Conservation (phyloP, 1,140 invertebrate genomes). For the Schlechtendalia chinensis region DNA sequence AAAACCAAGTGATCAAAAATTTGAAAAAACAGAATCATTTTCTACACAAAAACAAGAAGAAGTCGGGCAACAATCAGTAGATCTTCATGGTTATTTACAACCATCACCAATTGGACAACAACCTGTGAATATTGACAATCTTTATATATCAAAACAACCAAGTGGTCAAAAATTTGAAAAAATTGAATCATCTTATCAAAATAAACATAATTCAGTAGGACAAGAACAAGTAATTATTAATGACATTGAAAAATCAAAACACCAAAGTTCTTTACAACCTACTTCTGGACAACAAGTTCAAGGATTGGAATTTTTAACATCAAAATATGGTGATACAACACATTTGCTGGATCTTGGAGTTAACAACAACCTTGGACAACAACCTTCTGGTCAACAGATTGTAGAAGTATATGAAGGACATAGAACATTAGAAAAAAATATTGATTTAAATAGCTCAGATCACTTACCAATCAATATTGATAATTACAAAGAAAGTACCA, state of each 20-base stretch:
- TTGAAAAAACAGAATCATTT: background rate
- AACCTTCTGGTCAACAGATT: background rate
- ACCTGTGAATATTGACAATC: background rate
- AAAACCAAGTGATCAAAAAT: background rate
- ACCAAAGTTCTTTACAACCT: background rate
- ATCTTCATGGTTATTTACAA: background rate
- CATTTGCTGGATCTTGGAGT: conserved; percentile 1
- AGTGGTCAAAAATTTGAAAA: background rate
- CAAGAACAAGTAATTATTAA: background rate
- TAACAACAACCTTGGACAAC: background rate
- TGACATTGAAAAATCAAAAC: background rate
- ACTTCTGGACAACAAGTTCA: background rate
- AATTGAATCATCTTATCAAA: background rate
- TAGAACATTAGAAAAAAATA: conserved; percentile 16
- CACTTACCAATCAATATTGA: background rate
- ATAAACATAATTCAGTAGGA: background rate
- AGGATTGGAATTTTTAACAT: conserved; percentile 8
- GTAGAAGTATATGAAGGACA: conserved; percentile 22
- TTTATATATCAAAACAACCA: background rate
- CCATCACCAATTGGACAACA: background rate
- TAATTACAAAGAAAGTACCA: background rate
- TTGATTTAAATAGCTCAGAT: conserved; percentile 3
- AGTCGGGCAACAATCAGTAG: conserved; percentile 8
- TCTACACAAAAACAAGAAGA: background rate
- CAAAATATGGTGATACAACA: background rate